A percentile compares a stretch with the other conserved stretches of the same genome.
phyloP scores from a whole-genome alignment of 2,797 vertebrate genomes.

The Coreius guichenoti region DNA sequence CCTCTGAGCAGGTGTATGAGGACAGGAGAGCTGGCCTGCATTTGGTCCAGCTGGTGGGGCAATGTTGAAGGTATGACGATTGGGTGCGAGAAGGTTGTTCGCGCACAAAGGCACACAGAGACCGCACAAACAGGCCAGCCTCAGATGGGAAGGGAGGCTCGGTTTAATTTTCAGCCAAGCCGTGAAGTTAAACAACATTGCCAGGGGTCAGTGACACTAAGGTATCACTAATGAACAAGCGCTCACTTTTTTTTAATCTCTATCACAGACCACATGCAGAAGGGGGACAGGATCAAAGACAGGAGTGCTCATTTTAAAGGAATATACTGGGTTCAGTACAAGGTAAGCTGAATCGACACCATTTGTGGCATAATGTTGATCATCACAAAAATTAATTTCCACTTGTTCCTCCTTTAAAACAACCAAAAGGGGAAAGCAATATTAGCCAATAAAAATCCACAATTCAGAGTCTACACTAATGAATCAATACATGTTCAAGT shows the following conservation, averaged over 20 bases:
- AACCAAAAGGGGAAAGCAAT: no score
- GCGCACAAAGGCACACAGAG: constrained; percentile 53
- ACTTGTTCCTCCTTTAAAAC: background rate
- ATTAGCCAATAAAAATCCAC: no score
- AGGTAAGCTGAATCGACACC: background rate
- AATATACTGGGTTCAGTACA: background rate
- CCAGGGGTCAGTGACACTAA: constrained; percentile 62
- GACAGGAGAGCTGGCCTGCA: constrained; percentile 50
- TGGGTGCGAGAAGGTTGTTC: constrained; percentile 60
- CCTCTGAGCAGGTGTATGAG: constrained; percentile 55
- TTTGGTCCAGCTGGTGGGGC: constrained; percentile 76
- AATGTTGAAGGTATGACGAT: constrained; percentile 66
- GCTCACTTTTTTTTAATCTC: background rate
- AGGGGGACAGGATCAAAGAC: constrained; percentile 49
- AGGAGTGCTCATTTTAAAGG: background rate
- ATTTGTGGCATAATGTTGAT: background rate
- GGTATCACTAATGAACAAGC: constrained; percentile 50
- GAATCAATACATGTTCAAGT: background rate
- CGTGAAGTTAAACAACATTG: constrained; percentile 71
- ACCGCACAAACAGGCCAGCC: constrained; percentile 58
- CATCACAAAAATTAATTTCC: background rate
- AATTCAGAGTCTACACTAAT: background rate
- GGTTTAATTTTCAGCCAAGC: constrained; percentile 81
- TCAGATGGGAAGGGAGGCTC: constrained; percentile 77
- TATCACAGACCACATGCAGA: constrained; percentile 48